These are phyloP conservation scores for Dysmachus trigonus DNA, from an alignment of 2,888 invertebrate species.

Conservation along the genomic window DNA sequence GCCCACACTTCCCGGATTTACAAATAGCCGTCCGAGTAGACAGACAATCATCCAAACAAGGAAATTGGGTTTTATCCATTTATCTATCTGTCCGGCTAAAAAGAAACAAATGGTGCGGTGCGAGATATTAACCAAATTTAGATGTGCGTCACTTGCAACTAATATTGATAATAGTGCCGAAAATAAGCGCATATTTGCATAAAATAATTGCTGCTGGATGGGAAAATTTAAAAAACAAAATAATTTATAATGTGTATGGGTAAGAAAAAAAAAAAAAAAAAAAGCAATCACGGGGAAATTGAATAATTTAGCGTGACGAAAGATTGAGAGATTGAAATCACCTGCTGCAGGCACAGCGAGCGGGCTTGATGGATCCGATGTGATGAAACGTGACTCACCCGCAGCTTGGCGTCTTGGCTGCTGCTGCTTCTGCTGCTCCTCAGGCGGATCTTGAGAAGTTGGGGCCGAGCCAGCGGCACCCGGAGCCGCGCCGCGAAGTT, in stretches of 20 bases:
- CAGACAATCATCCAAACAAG: background rate
- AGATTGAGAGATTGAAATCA: background rate
- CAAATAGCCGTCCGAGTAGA: background rate
- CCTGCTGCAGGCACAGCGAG: background rate
- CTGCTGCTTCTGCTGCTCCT: background rate
- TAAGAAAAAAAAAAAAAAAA: no score
- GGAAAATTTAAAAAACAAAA: background rate
- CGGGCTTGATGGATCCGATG: background rate
- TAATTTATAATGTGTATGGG: background rate
- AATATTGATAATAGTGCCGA: background rate
- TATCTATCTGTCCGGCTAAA: background rate
- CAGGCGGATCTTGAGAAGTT: background rate
- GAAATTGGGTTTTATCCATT: background rate
- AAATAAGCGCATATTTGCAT: background rate
- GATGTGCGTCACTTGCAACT: background rate
- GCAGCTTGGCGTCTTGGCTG: background rate
- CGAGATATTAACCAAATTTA: background rate
- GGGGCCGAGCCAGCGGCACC: background rate
- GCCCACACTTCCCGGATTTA: background rate
- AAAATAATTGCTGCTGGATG: background rate
- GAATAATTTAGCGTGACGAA: background rate
- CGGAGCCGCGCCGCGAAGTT: background rate
- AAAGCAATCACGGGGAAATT: background rate
- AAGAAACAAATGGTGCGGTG: background rate
- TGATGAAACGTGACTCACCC: background rate